Evolutionary conservation across 2,888 invertebrate species (phyloP), one percentile per base, ranked within the genome.

Genomic region (Drosophila birchii): DNA sequence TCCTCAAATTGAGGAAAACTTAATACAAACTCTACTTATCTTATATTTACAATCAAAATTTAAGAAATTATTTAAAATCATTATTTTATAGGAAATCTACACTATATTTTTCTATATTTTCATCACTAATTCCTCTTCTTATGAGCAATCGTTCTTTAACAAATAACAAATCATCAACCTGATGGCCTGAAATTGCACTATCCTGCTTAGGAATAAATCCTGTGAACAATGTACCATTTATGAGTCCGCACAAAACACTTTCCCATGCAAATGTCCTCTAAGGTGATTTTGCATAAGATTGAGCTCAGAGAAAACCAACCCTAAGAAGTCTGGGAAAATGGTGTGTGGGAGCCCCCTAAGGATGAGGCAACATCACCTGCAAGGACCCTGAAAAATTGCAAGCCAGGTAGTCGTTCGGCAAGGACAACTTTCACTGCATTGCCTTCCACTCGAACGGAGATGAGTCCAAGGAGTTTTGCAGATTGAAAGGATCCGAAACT

Each of bases 251-350:
- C 63, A 85, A 85, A 89, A 76, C 88, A 83, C 81, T 86, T 89
- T 86, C 89, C 88, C 89, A 86, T 86, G 90, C 84, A 86, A 86
- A 86, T 86, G 59, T 68, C 12, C 57, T 53, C 39, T 68, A 67
- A 68, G 56, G 86, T 82, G 80, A 88, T 86, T 88, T 88, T 90
- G 88, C 90, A 88, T 89, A 88, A 89, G 83, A 88, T 86, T 86
- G 71, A 38, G 43, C 75, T 44, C 70, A 59, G 56, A 64, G 3
- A 12, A 29, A 49, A 34, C 12, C 71, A 36, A 38, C 68, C 68
- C 57, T 75, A 71, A 75, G 76, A 69, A 66, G 36, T 73, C 70
- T 84, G 88, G 78, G 84, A 89, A 87, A 68, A 61, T 70, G 60
- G 36, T 54, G 54, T 54, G 54, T 61, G 60, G 60, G 60, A 41